Conservation (phyloP, 2,797 vertebrate genomes). For the Rhynchonycteris naso region DNA sequence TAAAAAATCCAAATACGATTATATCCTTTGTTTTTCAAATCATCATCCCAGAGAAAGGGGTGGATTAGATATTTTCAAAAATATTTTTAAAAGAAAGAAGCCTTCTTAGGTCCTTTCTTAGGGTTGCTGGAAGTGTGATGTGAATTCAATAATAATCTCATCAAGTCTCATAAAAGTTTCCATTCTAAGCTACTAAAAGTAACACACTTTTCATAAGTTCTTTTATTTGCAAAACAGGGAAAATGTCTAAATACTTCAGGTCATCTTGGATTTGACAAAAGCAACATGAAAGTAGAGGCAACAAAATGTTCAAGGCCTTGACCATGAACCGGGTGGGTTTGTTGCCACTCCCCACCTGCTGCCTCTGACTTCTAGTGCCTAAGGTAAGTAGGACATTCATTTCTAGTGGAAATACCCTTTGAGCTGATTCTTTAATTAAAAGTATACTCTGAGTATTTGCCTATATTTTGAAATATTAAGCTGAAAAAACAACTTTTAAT, state of each 20-base stretch:
- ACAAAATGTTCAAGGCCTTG: not conserved
- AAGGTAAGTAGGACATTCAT: not conserved
- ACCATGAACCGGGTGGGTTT: not conserved
- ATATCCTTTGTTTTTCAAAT: not conserved
- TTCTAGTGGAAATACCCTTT: not conserved
- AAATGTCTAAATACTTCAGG: not conserved
- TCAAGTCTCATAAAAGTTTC: constrained; percentile 12
- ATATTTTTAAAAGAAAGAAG: constrained; percentile 30
- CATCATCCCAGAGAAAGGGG: not conserved
- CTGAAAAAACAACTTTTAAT: constrained; percentile 52
- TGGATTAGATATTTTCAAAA: not conserved
- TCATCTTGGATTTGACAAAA: not conserved
- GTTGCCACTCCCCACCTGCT: not conserved
- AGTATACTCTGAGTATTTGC: not conserved
- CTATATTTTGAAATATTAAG: constrained; percentile 2
- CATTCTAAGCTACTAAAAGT: not conserved
- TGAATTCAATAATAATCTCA: constrained; percentile 18
- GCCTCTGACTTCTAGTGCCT: not conserved
- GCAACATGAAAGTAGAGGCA: not conserved
- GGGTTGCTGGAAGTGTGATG: not conserved
- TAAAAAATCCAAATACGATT: not conserved
- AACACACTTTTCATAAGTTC: not conserved
- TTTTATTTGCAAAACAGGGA: not conserved
- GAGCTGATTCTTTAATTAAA: constrained; percentile 10
- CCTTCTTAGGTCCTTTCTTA: not conserved